Evolutionary conservation across 2,113 vertebrate species (phyloP).

Genomic region (Meles meles): DNA sequence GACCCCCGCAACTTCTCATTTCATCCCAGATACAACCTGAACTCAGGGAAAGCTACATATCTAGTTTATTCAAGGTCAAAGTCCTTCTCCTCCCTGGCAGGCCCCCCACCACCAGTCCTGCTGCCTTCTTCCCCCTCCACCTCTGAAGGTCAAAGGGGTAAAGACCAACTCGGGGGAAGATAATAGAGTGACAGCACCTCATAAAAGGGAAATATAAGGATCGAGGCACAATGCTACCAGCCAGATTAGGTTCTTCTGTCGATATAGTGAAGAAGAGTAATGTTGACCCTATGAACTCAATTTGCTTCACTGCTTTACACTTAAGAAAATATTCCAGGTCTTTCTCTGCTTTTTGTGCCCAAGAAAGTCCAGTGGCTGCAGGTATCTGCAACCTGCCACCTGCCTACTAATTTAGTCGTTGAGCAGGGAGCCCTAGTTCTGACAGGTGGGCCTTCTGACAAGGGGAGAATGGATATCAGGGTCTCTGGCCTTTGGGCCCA

Average conservation of each 20-base stretch:
- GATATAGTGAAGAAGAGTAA: constrained; percentile 65
- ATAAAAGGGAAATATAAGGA: constrained; percentile 77
- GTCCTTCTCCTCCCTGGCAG: background rate
- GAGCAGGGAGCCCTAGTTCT: constrained; percentile 1
- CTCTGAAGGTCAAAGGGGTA: constrained; percentile 81
- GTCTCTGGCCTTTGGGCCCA: constrained; percentile 62
- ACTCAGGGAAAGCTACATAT: background rate
- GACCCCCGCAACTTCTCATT: background rate
- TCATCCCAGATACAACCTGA: background rate
- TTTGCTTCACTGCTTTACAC: constrained; percentile 79
- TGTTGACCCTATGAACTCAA: constrained; percentile 83
- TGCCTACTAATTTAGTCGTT: constrained; percentile 62
- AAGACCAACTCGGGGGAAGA: constrained; percentile 80
- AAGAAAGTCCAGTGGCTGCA: constrained; percentile 36
- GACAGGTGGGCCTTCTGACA: constrained; percentile 58
- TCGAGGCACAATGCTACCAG: constrained; percentile 34
- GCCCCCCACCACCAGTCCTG: background rate
- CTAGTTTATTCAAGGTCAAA: constrained; percentile 24
- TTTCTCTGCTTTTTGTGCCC: constrained; percentile 40
- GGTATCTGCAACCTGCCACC: background rate
- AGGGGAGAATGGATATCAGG: constrained; percentile 59
- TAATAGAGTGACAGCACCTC: constrained; percentile 82
- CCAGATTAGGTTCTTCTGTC: constrained; percentile 73
- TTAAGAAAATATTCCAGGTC: constrained; percentile 68
- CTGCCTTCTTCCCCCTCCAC: constrained; percentile 52